Conservation (phyloP, 1,140 invertebrate species). For the Apocrypta bakeri region DNA sequence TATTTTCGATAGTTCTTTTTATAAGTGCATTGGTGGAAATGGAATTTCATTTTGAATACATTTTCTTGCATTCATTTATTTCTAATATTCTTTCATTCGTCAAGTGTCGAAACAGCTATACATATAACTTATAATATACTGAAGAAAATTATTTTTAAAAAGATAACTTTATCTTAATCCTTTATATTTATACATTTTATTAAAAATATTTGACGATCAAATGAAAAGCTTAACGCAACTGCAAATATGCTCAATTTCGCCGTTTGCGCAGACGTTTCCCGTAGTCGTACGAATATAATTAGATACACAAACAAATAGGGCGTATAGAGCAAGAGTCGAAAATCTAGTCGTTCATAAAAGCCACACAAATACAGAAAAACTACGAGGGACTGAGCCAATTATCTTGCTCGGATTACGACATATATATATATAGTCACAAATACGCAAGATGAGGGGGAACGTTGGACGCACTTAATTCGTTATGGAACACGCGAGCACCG, state of each 20-base stretch:
- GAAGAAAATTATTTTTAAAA: not conserved
- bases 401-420: not conserved
- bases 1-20: too few relatives aligned
- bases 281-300: not conserved
- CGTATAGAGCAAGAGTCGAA: not conserved
- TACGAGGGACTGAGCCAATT: not conserved
- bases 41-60: too few relatives aligned
- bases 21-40: too few relatives aligned
- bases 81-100: too few relatives aligned
- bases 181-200: not conserved
- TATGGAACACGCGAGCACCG: not conserved
- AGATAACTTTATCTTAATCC: not conserved
- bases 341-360: not conserved
- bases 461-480: not conserved
- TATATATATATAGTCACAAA: too few relatives aligned
- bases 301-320: not conserved
- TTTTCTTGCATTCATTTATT: too few relatives aligned
- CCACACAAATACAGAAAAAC: not conserved
- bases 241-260: not conserved
- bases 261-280: not conserved
- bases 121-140: too few relatives aligned
- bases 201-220: not conserved
- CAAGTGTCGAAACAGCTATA: too few relatives aligned
- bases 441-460: not conserved
- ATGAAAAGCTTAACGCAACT: not conserved